Evolutionary conservation across 2,888 invertebrate species (phyloP).

Genomic region (Parnassius apollo): DNA sequence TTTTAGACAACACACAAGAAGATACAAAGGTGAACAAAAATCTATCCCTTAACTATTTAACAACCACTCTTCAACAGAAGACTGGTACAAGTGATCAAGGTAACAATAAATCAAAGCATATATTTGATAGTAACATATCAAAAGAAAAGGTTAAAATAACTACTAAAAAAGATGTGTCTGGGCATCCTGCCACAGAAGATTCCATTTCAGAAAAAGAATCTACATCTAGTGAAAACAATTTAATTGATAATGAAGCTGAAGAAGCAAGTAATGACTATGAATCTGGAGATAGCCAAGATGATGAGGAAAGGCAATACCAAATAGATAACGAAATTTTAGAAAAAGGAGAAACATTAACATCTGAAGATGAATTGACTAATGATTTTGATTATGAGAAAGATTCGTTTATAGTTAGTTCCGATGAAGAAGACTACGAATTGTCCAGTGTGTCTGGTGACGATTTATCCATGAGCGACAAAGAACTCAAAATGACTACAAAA

Average conservation of each 20-base stretch:
- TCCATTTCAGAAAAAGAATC: constrained; percentile 33
- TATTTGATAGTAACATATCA: constrained; percentile 23
- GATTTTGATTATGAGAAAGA: constrained; percentile 75
- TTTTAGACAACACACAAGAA: constrained; percentile 40
- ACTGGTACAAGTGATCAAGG: neutral
- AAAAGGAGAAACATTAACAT: constrained; percentile 76
- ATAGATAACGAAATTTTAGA: constrained; percentile 72
- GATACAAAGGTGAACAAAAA: constrained; percentile 46
- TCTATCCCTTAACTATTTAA: constrained; percentile 50
- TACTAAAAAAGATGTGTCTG: constrained; percentile 28
- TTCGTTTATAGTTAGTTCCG: constrained; percentile 79
- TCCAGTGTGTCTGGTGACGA: constrained; percentile 71
- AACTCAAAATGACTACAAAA: constrained; percentile 63
- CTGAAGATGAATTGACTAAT: constrained; percentile 65
- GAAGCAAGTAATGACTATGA: constrained; percentile 68
- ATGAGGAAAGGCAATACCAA: constrained; percentile 70
- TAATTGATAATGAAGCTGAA: constrained; percentile 61
- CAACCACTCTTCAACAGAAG: constrained; percentile 66
- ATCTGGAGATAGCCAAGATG: constrained; percentile 75
- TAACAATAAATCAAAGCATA: constrained; percentile 28
- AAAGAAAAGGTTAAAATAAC: constrained; percentile 28
- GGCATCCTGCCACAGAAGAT: constrained; percentile 31
- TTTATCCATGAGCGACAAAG: constrained; percentile 66
- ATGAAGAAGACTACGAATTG: constrained; percentile 66
- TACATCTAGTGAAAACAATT: constrained; percentile 37